phyloP scores from a whole-genome alignment of 2,113 vertebrate species.

The Phyllostomus discolor region DNA sequence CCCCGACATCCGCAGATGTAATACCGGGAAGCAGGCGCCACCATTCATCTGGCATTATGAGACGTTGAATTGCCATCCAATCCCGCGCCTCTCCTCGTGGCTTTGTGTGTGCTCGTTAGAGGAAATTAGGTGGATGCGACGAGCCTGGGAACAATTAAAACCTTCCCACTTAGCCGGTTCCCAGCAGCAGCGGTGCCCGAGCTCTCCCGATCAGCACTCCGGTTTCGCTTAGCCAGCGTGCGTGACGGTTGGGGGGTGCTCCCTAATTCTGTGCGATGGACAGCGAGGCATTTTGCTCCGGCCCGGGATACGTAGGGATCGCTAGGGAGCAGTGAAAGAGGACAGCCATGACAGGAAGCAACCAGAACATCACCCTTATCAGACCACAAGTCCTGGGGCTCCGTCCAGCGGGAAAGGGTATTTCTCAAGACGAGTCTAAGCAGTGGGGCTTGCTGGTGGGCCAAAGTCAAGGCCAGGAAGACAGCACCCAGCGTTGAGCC shows the following conservation, averaged over 20 bases:
- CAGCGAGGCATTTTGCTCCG: neutral
- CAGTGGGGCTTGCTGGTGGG: neutral
- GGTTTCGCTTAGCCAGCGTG: neutral
- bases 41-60: constrained; percentile 37
- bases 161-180: neutral
- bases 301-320: neutral
- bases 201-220: neutral
- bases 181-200: neutral
- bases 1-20: constrained; percentile 39
- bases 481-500: fast-evolving
- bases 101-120: neutral
- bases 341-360: neutral
- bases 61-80: constrained; percentile 16
- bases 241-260: neutral
- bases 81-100: neutral
- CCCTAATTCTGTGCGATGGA: neutral
- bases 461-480: neutral
- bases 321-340: neutral
- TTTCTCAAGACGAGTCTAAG: neutral
- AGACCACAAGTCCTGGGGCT: neutral
- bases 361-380: neutral
- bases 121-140: constrained; percentile 11
- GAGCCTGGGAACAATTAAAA: constrained; percentile 20
- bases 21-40: neutral
- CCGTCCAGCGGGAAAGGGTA: neutral